Evolutionary conservation across 2,113 vertebrate species (phyloP), one percentile per base, ranked within the genome.

Genomic region (Pseudois nayaur): DNA sequence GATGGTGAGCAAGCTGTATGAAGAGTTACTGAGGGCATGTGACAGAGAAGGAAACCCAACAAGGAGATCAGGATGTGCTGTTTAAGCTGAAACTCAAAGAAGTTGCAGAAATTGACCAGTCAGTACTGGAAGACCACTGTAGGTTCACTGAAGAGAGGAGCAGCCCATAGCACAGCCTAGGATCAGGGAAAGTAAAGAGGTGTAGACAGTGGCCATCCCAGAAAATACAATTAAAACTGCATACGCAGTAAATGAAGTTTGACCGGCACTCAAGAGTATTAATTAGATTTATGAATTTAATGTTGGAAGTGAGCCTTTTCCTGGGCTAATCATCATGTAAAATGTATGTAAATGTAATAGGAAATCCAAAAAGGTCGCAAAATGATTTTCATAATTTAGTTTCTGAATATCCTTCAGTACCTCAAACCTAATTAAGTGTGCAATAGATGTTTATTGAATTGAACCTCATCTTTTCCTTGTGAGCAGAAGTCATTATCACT

Each of bases 211-310:
- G 29, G 25, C 31, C 59, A 67, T 78, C 50, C 19, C 60, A 50
- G 54, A 55, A 85, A 55, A 50, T 60, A 71, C 27, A 64, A 45
- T 82, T 76, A 52, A 96, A 96, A 54, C 54, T 33, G 36, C 16
- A 52, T 33, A 25, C 8, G 1, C 10, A 15, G 3, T n/a, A 85
- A 97, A 31, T 45, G 86, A 88, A 11, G 1, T 76, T 64, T 93
- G 81, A 45, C 43, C 14, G 43, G 33, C 92, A 64, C 15, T 88
- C 15, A 45, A 27, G 71, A 92, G 5, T 89, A 33, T 86, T 93
- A 81, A 87, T 94, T 97, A 48, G n/a, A 48, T 97, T 95, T 95
- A 93, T 86, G 31, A 55, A 60, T 52, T 94, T 84, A 86, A 48
- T 81, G 40, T 23, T 85, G 43, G 50, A 57, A 91, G 31, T 87